A percentile compares a stretch with the other conserved stretches of the same genome.
Conservation (phyloP, 1,140 invertebrate species). For the Trachymyrmex cornetzi region DNA sequence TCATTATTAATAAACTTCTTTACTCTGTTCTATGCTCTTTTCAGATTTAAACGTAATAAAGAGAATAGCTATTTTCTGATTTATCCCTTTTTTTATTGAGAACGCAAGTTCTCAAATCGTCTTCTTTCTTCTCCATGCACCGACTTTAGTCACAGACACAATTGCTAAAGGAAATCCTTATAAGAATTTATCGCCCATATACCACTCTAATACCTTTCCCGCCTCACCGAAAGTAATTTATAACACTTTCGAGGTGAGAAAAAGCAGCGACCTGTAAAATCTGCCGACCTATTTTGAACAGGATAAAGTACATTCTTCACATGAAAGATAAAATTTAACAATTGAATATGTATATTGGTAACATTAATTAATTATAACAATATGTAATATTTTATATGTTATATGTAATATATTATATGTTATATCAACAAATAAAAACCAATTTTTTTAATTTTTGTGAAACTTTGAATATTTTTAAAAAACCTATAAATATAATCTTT, state of each 20-base stretch:
- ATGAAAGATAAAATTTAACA: not conserved
- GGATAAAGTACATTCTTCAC: not conserved
- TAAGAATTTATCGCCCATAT: conserved; percentile 43
- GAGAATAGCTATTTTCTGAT: not conserved
- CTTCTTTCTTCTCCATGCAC: not conserved
- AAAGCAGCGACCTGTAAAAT: conserved; percentile 13
- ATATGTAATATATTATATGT: not conserved
- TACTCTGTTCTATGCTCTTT: not conserved
- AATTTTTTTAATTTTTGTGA: not conserved
- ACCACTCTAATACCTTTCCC: not conserved
- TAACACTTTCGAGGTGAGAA: conserved; percentile 35
- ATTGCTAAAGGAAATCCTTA: conserved; percentile 25
- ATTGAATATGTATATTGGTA: not conserved
- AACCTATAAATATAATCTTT: not conserved
- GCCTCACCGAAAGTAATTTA: conserved; percentile 4
- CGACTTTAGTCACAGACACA: conserved; percentile 20
- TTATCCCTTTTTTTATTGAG: not conserved
- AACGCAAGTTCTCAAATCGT: not conserved
- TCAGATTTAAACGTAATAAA: not conserved
- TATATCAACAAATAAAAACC: not conserved
- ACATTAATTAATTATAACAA: not conserved
- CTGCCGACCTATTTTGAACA: not conserved
- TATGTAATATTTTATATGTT: too few relatives aligned
- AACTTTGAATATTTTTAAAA: not conserved
- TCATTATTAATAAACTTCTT: not conserved